Evolutionary conservation across 2,888 invertebrate genomes (phyloP).

Genomic region (Athrips mouffetella): DNA sequence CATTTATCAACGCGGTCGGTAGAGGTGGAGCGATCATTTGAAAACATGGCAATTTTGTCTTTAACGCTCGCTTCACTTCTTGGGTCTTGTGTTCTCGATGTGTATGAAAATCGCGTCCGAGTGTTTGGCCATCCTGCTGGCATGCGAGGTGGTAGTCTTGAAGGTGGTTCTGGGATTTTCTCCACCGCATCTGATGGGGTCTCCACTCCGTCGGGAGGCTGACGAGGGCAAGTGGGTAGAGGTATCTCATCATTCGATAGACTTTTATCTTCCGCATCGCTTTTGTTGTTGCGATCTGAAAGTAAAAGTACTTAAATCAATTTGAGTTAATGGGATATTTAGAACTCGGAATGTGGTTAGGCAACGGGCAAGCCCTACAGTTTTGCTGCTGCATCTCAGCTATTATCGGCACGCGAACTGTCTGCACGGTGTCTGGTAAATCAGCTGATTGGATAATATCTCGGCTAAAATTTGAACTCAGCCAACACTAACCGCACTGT

Average conservation of each 20-base stretch:
- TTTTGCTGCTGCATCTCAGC: conserved; percentile 13
- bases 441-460: conserved; percentile 34
- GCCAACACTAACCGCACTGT: neutral
- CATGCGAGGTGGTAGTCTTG: conserved; percentile 56
- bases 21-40: conserved; percentile 70
- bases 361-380: conserved; percentile 10
- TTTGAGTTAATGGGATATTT: neutral
- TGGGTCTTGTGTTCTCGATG: conserved; percentile 84
- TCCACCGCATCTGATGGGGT: conserved; percentile 85
- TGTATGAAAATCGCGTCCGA: conserved; percentile 61
- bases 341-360: conserved; percentile 1
- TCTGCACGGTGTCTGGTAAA: conserved; percentile 36
- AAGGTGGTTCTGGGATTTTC: conserved; percentile 60
- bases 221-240: conserved; percentile 81
- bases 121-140: conserved; percentile 47
- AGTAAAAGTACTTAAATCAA: conserved; percentile 3
- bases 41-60: conserved; percentile 93
- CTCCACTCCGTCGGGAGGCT: conserved; percentile 90
- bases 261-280: conserved; percentile 70
- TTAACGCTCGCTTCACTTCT: conserved; percentile 89
- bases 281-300: conserved; percentile 69
- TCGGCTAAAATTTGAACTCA: neutral
- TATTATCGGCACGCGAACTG: conserved; percentile 46
- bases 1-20: conserved; percentile 64
- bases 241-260: conserved; percentile 71